Base-by-base conservation (phyloP, 2,888 invertebrate species). In the Dexiosoma caninum region DNA sequence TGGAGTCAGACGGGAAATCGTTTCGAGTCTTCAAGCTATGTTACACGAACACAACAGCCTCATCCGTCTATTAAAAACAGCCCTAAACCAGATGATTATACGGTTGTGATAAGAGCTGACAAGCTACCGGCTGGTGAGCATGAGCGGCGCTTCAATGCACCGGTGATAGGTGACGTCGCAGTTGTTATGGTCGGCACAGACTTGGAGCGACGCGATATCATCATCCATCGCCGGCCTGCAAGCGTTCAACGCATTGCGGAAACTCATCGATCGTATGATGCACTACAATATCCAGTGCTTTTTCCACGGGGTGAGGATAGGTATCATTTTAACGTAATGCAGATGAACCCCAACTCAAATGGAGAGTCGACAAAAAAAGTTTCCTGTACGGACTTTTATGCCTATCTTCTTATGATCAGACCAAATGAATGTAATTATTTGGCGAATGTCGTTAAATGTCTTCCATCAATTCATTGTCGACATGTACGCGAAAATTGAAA, bases 401-500 rank as follows among this genome's bases (percentile, higher is more conserved):
- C 71, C 7, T 72, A 70, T 72, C 62, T 44, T 0, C 8, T 81
- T 1, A 70, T 81, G 60, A 67, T 75, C n/a, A 14, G 53, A n/a
- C 32, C 5, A 37, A 55, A 76, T 37, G 30, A 23, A n/a, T 9
- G 10, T 5, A 86, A 85, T 77, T 35, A 82, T 49, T 71, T 86
- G 32, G 40, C 85, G 40, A 59, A 74, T 86, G 83, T 70, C 80
- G 85, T 5, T 71, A 64, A 59, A n/a, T n/a, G 81, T 89, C 4
- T 86, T 85, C 46, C 85, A 86, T 53, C 88, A 89, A 79, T 88
- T 80, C 59, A 62, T 85, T 27, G 88, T 89, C 3, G 88, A 90
- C 72, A 84, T 85, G 85, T 89, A 87, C 83, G 87, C 83, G 0
- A 89, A 88, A 83, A 85, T 88, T 21, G 88, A 89, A 82, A 85